Base-by-base conservation (phyloP, 2,797 vertebrate genomes). In the Sternarchorhynchus goeldii region DNA sequence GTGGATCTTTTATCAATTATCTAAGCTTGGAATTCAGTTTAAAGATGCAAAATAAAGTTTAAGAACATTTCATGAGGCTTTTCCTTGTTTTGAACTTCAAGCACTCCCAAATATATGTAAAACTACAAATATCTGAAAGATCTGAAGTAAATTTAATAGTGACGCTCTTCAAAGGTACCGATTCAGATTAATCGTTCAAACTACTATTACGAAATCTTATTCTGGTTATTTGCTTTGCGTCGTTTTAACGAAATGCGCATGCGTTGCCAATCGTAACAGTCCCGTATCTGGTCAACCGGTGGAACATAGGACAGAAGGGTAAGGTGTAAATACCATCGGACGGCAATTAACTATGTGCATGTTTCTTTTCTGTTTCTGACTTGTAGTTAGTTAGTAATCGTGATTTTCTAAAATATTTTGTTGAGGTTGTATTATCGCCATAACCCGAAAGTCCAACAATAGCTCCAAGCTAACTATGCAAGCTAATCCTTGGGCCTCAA, bases 221-320 rank as follows among this genome's bases (percentile, higher is more conserved):
- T 6, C 41, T 1, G 55, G 29, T 39, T 25, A 25, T 25, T 25
- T 10, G 25, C 6, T 21, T 57, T 31, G 16, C 53, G 53, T 57
- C 10, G 68, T 20, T 2, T 17, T 21, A 3, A 1, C 34, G n/a
- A 57, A 21, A 0, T 45, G 75, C 90, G 89, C 92, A 90, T 88
- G 93, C 89, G 90, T 62, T 18, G 29, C 12, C 20, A 20, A 25
- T n/a, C 2, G 2, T 82, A 10, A 0, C 0, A 41, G 56, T 75
- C 63, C 68, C 41, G 76, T 62, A 8, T 36, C 2, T 29, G 45
- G 72, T 73, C 70, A 77, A 77, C 90, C 87, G 88, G 89, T 82
- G 85, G 62, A 66, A 59, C 78, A 85, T 72, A 76, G 83, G 80
- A 89, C 85, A 76, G 66, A 72, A 72, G 69, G 36, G 58, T 59